These are phyloP conservation scores for Maccullochella peelii DNA, from an alignment of 2,113 vertebrate genomes.

Conservation along the genomic window DNA sequence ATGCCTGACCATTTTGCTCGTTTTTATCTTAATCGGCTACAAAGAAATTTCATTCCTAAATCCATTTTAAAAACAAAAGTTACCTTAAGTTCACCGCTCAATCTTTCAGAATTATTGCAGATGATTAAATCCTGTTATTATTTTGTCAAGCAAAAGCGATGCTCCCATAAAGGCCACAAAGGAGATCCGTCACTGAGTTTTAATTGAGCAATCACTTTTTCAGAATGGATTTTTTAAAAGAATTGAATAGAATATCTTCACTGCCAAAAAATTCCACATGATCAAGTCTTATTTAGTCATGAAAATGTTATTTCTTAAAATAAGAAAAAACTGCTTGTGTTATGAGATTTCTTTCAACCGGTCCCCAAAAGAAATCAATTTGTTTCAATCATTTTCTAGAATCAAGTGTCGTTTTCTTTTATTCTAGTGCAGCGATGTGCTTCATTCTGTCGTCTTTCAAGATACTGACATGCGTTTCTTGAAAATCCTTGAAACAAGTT, in stretches of 20 bases:
- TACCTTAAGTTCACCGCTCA: conserved; percentile 39
- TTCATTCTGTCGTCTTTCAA: neutral
- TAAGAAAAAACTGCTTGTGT: neutral
- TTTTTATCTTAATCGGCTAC: conserved; percentile 39
- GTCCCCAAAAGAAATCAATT: neutral
- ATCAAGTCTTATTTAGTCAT: neutral
- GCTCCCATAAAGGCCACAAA: conserved; percentile 17
- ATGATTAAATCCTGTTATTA: conserved; percentile 22
- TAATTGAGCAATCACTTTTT: neutral
- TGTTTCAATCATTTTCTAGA: neutral
- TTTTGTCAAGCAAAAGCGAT: conserved; percentile 24
- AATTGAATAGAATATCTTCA: neutral
- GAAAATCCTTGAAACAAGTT: neutral
- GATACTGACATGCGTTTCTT: neutral
- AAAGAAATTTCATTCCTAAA: conserved; percentile 11
- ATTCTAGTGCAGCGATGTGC: neutral
- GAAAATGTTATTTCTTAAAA: neutral
- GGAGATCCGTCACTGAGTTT: conserved; percentile 9
- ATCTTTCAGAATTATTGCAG: conserved; percentile 42
- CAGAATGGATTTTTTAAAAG: neutral
- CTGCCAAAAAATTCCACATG: neutral
- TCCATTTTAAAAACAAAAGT: conserved; percentile 36
- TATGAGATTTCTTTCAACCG: neutral
- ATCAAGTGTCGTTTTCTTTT: neutral
- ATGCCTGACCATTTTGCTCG: conserved; percentile 25